These are phyloP conservation scores for Mesorhabditis belari DNA, from an alignment of 2,888 invertebrate species.

Conservation along the genomic window DNA sequence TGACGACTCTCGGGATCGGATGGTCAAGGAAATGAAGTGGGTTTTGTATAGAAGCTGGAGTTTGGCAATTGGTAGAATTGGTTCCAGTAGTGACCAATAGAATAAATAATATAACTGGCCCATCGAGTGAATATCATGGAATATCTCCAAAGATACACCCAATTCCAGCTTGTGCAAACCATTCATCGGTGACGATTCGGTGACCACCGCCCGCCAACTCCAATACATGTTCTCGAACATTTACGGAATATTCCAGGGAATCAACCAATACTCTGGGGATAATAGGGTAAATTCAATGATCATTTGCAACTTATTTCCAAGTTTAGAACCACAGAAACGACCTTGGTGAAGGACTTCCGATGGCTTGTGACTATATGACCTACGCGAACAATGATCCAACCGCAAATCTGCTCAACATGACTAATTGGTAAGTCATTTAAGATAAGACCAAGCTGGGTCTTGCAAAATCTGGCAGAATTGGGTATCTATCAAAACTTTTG, in stretches of 20 bases:
- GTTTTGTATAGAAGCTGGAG: too few relatives aligned
- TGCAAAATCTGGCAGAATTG: too few relatives aligned
- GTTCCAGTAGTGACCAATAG: too few relatives aligned
- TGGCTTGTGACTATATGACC: conserved; percentile 17
- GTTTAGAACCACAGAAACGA: conserved; percentile 14
- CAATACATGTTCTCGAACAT: conserved; percentile 75
- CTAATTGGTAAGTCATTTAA: background rate
- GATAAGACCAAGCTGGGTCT: too few relatives aligned
- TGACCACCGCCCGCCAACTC: conserved; percentile 52
- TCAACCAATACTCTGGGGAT: conserved; percentile 79
- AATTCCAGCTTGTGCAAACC: background rate
- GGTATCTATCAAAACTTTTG: background rate
- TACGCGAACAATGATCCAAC: conserved; percentile 3
- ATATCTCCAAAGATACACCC: too few relatives aligned
- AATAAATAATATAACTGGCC: too few relatives aligned
- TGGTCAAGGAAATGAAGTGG: too few relatives aligned
- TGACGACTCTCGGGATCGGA: conserved; percentile 2
- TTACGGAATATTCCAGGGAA: conserved; percentile 77
- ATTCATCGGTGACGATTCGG: conserved; percentile 5
- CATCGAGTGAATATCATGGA: too few relatives aligned
- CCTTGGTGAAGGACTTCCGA: conserved; percentile 21
- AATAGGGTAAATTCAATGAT: conserved; percentile 12
- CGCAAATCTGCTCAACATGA: background rate
- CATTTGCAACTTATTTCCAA: background rate
- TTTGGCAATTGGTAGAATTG: too few relatives aligned